Evolutionary conservation across 2,888 invertebrate genomes (phyloP).

Genomic region (Graphium colonna): DNA sequence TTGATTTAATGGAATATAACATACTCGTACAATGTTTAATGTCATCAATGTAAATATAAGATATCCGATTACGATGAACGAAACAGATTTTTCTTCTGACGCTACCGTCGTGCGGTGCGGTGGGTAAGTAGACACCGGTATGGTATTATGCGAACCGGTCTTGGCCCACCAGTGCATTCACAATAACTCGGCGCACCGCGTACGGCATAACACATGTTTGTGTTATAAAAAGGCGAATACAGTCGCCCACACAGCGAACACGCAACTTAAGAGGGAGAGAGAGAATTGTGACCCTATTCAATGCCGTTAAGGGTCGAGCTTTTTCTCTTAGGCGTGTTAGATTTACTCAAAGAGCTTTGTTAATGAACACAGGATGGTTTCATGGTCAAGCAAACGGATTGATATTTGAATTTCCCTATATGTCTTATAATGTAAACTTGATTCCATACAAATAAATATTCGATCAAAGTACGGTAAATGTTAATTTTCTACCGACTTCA

Average conservation of each 20-base stretch:
- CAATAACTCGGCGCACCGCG: constrained; percentile 43
- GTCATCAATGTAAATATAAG: too few relatives aligned
- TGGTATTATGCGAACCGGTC: constrained; percentile 65
- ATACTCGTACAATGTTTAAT: too few relatives aligned
- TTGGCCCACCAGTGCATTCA: constrained; percentile 62
- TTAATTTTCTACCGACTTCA: too few relatives aligned
- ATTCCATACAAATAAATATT: too few relatives aligned
- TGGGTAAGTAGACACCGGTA: constrained; percentile 41
- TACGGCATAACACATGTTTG: constrained; percentile 61
- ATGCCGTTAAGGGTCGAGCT: not conserved
- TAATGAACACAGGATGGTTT: not conserved
- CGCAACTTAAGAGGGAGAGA: not conserved
- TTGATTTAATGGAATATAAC: too few relatives aligned
- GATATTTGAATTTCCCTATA: too few relatives aligned
- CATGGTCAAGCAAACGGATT: not conserved
- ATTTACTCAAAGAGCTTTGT: not conserved
- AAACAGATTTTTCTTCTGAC: constrained; percentile 39
- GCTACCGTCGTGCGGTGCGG: constrained; percentile 57
- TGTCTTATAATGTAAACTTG: too few relatives aligned
- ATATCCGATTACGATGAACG: too few relatives aligned
- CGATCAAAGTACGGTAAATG: too few relatives aligned
- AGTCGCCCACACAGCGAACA: constrained; percentile 16
- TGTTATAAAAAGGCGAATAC: constrained; percentile 42
- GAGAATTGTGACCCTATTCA: constrained; percentile 7
- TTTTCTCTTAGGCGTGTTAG: not conserved